phyloP scores from a whole-genome alignment of 30 jellyfish, hydroid and myxozoan genomes.

The Aurelia aurita region DNA sequence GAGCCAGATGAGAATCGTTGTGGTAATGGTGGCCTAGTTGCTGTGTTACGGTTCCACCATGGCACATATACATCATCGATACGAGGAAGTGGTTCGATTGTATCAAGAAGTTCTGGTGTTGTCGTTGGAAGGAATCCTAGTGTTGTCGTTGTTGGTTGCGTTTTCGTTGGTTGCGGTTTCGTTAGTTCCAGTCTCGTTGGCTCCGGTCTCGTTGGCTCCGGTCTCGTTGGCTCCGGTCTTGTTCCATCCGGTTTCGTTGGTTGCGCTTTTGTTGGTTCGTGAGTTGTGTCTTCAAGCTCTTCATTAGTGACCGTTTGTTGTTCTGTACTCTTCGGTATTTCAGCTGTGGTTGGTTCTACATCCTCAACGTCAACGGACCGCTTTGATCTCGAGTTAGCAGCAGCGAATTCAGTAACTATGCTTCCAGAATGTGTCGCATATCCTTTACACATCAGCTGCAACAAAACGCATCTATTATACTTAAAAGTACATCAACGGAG shows the following conservation, averaged over 20 bases:
- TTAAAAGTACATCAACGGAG: neutral
- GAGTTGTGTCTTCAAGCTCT: neutral
- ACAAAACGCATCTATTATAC: no score
- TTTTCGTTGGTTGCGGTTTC: no score
- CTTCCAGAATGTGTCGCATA: slow-evolving; percentile 73
- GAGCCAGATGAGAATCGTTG: slow-evolving; percentile 45
- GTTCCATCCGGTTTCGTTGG: slow-evolving; percentile 6
- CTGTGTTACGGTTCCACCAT: slow-evolving; percentile 10
- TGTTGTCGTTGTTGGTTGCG: no score
- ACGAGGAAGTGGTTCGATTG: slow-evolving; percentile 33
- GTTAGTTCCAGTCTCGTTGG: neutral
- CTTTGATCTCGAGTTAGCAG: slow-evolving; percentile 19
- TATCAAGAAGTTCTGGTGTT: neutral
- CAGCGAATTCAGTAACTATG: slow-evolving; percentile 24
- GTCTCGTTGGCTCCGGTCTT: neutral
- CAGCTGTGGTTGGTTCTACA: neutral
- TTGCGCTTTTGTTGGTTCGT: neutral
- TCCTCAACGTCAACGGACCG: slow-evolving; percentile 9
- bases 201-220: neutral
- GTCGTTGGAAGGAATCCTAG: slow-evolving; percentile 22
- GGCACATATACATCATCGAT: neutral
- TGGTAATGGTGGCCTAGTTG: slow-evolving; percentile 91
- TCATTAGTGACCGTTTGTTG: neutral
- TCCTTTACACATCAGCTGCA: slow-evolving; percentile 84
- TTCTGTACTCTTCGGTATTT: neutral